Base-by-base conservation (phyloP, 2,113 vertebrate species). In the Anhinga rufa region DNA sequence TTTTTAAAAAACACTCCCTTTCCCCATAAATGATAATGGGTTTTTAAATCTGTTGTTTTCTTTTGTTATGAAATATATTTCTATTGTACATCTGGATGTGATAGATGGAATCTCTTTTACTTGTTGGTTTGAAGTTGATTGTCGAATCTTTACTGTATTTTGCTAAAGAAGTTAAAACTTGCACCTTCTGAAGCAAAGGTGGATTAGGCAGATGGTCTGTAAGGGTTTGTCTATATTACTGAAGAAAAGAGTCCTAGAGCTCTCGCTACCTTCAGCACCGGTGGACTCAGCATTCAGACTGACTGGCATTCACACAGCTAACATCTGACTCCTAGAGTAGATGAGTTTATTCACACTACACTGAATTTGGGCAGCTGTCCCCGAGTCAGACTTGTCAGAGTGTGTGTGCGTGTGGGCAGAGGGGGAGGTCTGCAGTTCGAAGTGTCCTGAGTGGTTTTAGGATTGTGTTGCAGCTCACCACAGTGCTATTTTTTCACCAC, bases 401-500 rank as follows among this genome's bases (percentile, higher is more conserved):
- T 10, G 9, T 12, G 20, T 18, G 17, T 8, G 36, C 8, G 9
- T 17, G 10, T 6, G 29, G 12, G 46, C 7, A 5, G 4, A 8
- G 14, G 9, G 2, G 19, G 4, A n/a, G 0, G 0, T 46, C 64
- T 54, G 31, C 38, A 16, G 22, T 54, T 69, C 2, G 1, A 81
- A 77, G 26, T 38, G 13, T 74, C 31, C 28, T 17, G 13, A 74
- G 48, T n/a, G 19, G 3, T 72, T 85, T 82, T n/a, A 42, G 17
- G 13, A 28, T 25, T 25, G 11, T 79, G 54, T 17, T 65, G 54
- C 10, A 60, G 34, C 32, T 69, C 40, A 65, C 31, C 24, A 24
- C 14, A 51, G 14, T 11, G 19, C 8, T 25, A 6, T 6, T 25
- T 54, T 75, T 84, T 42, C 21, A 49, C 14, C 12, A 34, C 16